phyloP scores from a whole-genome alignment of 35 echinoderm and acorn worm species.

The Ophiothrix spiculata region DNA sequence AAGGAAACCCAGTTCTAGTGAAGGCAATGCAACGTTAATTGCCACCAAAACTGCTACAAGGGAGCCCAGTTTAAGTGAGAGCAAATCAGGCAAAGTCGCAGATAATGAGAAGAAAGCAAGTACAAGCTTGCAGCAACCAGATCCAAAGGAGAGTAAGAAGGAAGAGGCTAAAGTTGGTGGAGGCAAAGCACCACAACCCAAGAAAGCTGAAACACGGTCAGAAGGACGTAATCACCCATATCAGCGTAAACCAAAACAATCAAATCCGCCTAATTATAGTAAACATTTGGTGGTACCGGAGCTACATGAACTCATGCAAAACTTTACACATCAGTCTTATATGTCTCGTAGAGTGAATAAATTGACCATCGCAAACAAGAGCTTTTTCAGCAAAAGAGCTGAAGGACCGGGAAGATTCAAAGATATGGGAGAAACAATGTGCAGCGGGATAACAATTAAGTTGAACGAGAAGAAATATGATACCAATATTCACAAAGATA shows the following conservation, averaged over 20 bases:
- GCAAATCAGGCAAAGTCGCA: too few species aligned
- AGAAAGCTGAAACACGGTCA: too few species aligned
- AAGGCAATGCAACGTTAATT: too few species aligned
- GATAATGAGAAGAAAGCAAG: too few species aligned
- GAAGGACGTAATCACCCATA: not conserved
- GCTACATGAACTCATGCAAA: conserved; percentile 1
- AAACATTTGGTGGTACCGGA: not conserved
- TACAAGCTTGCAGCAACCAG: too few species aligned
- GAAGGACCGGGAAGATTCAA: not conserved
- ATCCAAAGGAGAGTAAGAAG: too few species aligned
- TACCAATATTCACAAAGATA: not conserved
- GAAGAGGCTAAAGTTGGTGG: too few species aligned
- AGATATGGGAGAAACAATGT: conserved; percentile 11
- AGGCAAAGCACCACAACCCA: too few species aligned
- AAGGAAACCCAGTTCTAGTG: too few species aligned
- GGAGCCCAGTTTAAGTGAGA: too few species aligned
- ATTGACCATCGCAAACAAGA: not conserved
- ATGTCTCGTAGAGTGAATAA: not conserved
- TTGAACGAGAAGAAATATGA: not conserved
- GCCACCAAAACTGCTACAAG: too few species aligned
- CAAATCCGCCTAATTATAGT: not conserved
- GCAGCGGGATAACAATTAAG: not conserved
- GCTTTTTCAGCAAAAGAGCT: not conserved
- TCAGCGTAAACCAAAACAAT: not conserved
- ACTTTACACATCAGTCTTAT: not conserved